A percentile compares a stretch with the other conserved stretches of the same genome.
phyloP scores from a whole-genome alignment of 2,797 vertebrate species.

The Miichthys miiuy region DNA sequence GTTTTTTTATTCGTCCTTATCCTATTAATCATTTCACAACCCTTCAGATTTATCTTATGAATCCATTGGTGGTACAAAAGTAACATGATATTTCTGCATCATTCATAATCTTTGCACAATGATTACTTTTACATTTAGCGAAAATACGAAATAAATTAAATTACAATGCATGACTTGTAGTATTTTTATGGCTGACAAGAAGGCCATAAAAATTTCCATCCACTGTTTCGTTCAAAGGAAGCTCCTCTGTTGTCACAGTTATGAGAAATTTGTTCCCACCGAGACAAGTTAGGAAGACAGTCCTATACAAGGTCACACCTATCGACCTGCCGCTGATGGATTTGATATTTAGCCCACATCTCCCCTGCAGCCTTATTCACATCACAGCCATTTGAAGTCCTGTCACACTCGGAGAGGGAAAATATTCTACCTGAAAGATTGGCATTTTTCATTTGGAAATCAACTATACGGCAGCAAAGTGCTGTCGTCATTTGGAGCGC shows the following conservation, averaged over 20 bases:
- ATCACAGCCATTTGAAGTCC: slow-evolving; percentile 45
- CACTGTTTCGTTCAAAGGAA: background rate
- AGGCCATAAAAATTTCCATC: background rate
- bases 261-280: slow-evolving; percentile 16
- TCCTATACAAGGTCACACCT: slow-evolving; percentile 57
- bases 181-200: background rate
- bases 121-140: background rate
- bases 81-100: background rate
- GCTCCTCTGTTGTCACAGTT: slow-evolving; percentile 20
- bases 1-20: too few relatives aligned
- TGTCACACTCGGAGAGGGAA: slow-evolving; percentile 40
- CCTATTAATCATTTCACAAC: too few relatives aligned
- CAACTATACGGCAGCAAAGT: slow-evolving; percentile 25
- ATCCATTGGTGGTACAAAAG: too few relatives aligned
- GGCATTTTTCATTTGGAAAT: slow-evolving; percentile 62
- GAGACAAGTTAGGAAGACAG: slow-evolving; percentile 32
- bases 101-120: too few relatives aligned
- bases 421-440: slow-evolving; percentile 58
- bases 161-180: background rate
- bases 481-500: slow-evolving; percentile 29
- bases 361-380: slow-evolving; percentile 47
- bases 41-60: too few relatives aligned
- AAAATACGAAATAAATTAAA: too few relatives aligned
- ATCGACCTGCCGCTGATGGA: slow-evolving; percentile 55
- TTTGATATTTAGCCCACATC: slow-evolving; percentile 63